Evolutionary conservation across 2,113 vertebrate genomes (phyloP).

Genomic region (Scolopax mira): DNA sequence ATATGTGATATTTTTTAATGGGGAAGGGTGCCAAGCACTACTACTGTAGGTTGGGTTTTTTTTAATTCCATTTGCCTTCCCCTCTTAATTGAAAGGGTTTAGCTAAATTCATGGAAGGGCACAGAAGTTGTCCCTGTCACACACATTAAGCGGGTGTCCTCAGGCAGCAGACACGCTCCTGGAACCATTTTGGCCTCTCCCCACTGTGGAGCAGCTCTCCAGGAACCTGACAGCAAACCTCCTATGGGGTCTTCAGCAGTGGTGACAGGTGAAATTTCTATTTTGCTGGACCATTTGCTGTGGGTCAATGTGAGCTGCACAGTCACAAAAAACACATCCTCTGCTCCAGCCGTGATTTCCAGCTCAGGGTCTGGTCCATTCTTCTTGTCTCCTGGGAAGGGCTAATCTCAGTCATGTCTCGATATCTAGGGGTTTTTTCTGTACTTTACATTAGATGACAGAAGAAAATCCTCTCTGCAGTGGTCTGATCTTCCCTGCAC

Average conservation of each 20-base stretch:
- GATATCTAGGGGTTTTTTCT: not conserved
- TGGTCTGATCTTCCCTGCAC: not conserved
- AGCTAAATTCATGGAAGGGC: not conserved
- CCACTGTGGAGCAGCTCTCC: accelerated
- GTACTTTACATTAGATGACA: not conserved
- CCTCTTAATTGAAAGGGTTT: not conserved
- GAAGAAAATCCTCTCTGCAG: not conserved
- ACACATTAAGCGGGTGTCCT: too few species aligned
- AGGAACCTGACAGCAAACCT: not conserved
- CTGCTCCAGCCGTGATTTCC: not conserved
- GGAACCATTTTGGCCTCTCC: not conserved
- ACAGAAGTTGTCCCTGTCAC: not conserved
- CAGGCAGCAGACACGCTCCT: accelerated
- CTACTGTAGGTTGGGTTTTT: not conserved
- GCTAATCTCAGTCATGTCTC: not conserved
- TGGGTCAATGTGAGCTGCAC: not conserved
- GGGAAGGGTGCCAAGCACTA: not conserved
- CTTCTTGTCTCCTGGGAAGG: not conserved
- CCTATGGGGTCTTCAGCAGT: accelerated
- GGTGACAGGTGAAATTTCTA: not conserved
- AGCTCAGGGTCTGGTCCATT: not conserved
- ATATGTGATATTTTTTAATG: not conserved
- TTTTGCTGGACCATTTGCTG: not conserved
- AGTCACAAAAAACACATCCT: not conserved
- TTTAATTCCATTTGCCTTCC: not conserved